Base-by-base conservation (phyloP, 2,797 vertebrate species). In the Tarsius wallacei region DNA sequence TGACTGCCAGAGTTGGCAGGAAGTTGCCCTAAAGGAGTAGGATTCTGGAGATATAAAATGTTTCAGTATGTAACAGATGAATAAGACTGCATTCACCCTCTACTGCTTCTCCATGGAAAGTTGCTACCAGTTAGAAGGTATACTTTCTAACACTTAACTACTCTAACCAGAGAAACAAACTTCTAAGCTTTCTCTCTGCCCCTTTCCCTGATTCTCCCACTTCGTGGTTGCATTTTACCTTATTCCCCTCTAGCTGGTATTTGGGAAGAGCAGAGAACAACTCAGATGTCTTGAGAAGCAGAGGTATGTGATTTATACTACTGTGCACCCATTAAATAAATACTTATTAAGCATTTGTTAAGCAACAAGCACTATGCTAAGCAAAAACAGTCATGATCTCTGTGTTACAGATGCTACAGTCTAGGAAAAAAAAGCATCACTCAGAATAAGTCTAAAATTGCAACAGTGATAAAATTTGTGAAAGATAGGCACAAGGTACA, bases 251-350 rank as follows among this genome's bases (percentile, higher is more conserved):
- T 93, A 86, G 68, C 78, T 95, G 47, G 47, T 36, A 47, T 73
- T 96, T 64, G 15, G 66, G 36, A 61, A 85, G 49, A 91, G 24
- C 36, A 66, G 81, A 63, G 78, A 82, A 31, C 66, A 88, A 73
- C 49, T 88, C 36, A 10, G 53, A 42, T 49, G 57, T 71, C 73
- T 88, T 55, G 17, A 85, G 53, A 90, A 61, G 33, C 70, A 76
- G 73, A 94, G 77, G 64, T 70, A 59, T 33, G 71, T 51, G 76
- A 55, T 33, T 47, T 61, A 17, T 57, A 17, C n/a, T 77, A 28
- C 51, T 26, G 2, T 57, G 68, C 24, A 42, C 8, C 49, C 42
- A 19, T 49, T 80, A 42, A 51, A 55, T 77, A 47, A 53, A 59
- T 33, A 73, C 11, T 24, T 61, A 15, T 12, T 31, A 53, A 36